phyloP scores from a whole-genome alignment of 2,888 invertebrate species.

The Drosophila histrio region DNA sequence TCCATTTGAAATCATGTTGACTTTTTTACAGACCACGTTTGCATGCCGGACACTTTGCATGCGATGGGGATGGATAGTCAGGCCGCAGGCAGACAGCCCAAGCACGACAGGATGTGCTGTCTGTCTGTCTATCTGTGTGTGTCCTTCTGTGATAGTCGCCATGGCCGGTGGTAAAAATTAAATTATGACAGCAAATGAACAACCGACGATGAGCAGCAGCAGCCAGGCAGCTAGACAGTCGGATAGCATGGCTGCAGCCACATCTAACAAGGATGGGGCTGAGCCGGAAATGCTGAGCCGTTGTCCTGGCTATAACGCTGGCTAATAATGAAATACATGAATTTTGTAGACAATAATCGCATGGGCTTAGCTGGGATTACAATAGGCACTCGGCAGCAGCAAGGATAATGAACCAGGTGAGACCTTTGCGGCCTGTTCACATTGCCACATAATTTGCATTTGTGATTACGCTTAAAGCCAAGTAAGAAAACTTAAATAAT shows the following conservation, averaged over 20 bases:
- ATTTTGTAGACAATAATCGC: conserved; percentile 79
- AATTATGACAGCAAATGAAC: conserved; percentile 79
- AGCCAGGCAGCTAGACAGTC: neutral
- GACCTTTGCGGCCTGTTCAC: conserved; percentile 24
- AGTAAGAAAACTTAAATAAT: neutral
- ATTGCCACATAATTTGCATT: conserved; percentile 3
- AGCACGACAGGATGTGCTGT: conserved; percentile 44
- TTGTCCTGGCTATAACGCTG: conserved; percentile 33
- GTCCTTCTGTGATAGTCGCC: conserved; percentile 24
- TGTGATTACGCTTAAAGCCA: conserved; percentile 14
- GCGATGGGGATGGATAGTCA: conserved; percentile 26
- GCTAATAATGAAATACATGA: conserved; percentile 79
- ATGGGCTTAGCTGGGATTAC: conserved; percentile 67
- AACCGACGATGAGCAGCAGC: conserved; percentile 37
- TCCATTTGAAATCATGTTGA: conserved; percentile 47
- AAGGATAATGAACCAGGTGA: conserved; percentile 39
- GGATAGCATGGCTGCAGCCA: neutral
- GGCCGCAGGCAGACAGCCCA: conserved; percentile 32
- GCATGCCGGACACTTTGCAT: conserved; percentile 30
- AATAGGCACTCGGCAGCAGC: conserved; percentile 50
- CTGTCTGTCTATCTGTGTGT: conserved; percentile 1
- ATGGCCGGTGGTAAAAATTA: conserved; percentile 71
- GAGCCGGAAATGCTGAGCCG: conserved; percentile 60
- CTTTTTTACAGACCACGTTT: conserved; percentile 29
- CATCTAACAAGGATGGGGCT: conserved; percentile 1